These are phyloP conservation scores for Aphidoletes aphidimyza DNA, from an alignment of 2,888 invertebrate species.

Conservation along the genomic window DNA sequence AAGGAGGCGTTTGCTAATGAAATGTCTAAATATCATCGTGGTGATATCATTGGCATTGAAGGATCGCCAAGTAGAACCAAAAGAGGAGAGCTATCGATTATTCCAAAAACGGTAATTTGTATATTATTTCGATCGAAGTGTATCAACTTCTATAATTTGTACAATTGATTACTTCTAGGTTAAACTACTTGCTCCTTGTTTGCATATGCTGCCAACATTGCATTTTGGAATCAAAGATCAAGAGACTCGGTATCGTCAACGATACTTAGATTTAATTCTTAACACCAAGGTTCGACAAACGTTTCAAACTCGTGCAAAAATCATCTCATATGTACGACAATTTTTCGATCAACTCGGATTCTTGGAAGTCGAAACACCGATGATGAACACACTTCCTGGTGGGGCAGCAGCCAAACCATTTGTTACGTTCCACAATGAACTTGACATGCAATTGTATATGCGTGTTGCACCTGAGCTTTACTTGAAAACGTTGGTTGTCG, in stretches of 20 bases:
- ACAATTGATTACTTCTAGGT: no score
- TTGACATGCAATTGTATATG: constrained; percentile 97
- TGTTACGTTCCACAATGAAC: constrained; percentile 97
- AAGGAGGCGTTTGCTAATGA: constrained; percentile 82
- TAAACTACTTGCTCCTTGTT: constrained; percentile 90
- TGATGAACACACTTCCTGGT: constrained; percentile 99
- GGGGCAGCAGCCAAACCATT: constrained; percentile 99
- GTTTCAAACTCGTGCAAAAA: constrained; percentile 85
- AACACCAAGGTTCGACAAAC: constrained; percentile 92
- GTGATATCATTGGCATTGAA: constrained; percentile 91
- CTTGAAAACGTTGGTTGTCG: constrained; percentile 98
- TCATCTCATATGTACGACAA: constrained; percentile 86
- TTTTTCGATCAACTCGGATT: constrained; percentile 94
- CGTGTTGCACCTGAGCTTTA: constrained; percentile 98
- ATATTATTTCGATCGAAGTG: no score
- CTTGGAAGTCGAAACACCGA: constrained; percentile 98
- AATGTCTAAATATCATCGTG: constrained; percentile 86
- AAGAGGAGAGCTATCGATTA: constrained; percentile 95
- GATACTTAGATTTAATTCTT: constrained; percentile 95
- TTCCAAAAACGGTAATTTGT: constrained; percentile 76
- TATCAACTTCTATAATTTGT: no score
- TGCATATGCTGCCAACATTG: constrained; percentile 97
- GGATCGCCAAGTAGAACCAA: constrained; percentile 94
- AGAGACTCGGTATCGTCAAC: constrained; percentile 93
- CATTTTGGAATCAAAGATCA: constrained; percentile 98